phyloP scores from a whole-genome alignment of 2,888 invertebrate genomes.

The Megastigmus dorsalis region DNA sequence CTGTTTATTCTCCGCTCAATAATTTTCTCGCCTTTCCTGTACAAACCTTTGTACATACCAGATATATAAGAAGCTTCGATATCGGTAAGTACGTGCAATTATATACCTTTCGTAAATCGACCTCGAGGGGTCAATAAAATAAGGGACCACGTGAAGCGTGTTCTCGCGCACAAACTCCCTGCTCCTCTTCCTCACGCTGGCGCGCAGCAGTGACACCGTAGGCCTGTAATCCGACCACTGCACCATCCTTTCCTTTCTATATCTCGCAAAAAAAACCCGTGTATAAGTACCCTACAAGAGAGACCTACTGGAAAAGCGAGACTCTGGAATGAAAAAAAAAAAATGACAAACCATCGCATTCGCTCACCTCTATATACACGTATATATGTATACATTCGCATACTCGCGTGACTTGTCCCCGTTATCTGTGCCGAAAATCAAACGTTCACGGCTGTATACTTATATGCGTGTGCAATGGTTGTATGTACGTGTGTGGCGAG shows the following conservation, averaged over 20 bases:
- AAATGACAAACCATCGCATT: no score
- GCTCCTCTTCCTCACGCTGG: constrained; percentile 59
- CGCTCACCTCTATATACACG: no score
- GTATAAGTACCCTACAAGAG: no score
- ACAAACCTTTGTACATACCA: no score
- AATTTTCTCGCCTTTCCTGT: no score
- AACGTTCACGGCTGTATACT: neutral
- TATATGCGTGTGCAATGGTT: neutral
- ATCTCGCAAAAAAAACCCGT: no score
- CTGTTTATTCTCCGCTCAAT: no score
- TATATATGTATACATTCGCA: neutral
- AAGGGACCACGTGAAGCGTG: constrained; percentile 85
- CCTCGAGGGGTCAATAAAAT: constrained; percentile 84
- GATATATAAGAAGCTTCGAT: no score
- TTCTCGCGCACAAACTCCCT: constrained; percentile 65
- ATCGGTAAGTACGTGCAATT: no score
- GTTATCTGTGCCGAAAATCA: constrained; percentile 38
- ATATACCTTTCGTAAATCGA: constrained; percentile 86
- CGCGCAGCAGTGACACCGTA: constrained; percentile 43
- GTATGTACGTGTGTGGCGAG: neutral
- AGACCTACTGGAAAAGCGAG: no score
- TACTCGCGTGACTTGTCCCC: constrained; percentile 36
- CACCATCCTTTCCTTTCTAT: no score
- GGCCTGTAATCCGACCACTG: constrained; percentile 51
- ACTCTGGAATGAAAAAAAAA: no score